A percentile compares a stretch with the other conserved stretches of the same genome.
These are phyloP conservation scores for Falco punctatus DNA, from an alignment of 2,113 vertebrate species.

Conservation along the genomic window DNA sequence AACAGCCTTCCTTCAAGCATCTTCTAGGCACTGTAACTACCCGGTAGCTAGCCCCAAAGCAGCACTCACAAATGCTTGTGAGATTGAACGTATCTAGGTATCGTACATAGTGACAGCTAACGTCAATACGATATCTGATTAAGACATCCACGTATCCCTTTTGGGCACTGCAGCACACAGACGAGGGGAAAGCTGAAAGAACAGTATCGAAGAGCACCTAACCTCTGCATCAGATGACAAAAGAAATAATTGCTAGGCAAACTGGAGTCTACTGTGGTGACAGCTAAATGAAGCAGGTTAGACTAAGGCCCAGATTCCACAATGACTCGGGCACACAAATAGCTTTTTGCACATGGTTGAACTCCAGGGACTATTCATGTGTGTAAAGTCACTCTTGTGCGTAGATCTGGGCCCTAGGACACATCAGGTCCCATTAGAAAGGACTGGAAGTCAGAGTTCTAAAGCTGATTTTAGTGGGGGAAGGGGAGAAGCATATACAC, in stretches of 20 bases:
- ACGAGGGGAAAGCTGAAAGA: not conserved
- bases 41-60: not conserved
- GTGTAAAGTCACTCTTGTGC: not conserved
- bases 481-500: not conserved
- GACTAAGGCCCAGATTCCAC: not conserved
- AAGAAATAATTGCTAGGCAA: not conserved
- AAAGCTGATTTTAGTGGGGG: not conserved
- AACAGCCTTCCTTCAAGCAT: not conserved
- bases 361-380: not conserved
- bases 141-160: not conserved
- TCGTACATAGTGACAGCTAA: not conserved
- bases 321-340: not conserved
- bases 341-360: not conserved
- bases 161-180: not conserved
- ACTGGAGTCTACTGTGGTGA: not conserved
- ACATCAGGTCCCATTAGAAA: not conserved
- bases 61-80: not conserved
- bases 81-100: not conserved
- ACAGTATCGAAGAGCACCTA: not conserved
- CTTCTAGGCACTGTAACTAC: not conserved
- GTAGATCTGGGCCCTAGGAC: not conserved
- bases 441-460: not conserved
- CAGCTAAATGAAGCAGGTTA: not conserved
- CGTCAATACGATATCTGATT: not conserved
- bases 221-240: not conserved